Percentiles rank a stretch among this genome's conserved stretches.
Evolutionary conservation across 2,113 vertebrate genomes (phyloP).

Genomic region (Clinocottus analis): DNA sequence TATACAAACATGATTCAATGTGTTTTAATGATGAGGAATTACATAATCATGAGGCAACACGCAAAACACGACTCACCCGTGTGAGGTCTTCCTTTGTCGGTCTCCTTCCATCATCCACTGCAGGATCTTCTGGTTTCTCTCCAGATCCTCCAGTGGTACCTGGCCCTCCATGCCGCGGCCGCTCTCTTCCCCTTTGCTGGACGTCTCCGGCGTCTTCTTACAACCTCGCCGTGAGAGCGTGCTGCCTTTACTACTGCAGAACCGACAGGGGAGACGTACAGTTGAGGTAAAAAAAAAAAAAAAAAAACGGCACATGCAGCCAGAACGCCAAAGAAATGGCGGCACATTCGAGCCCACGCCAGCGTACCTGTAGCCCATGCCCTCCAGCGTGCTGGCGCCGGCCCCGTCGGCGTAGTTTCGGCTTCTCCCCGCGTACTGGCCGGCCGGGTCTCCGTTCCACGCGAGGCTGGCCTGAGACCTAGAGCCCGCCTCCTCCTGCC

Average conservation of each 20-base stretch:
- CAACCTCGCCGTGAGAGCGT: conserved; percentile 85
- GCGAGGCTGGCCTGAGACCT: conserved; percentile 70
- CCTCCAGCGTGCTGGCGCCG: conserved; percentile 80
- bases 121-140: conserved; percentile 95
- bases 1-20: background rate
- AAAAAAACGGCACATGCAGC: too few relatives aligned
- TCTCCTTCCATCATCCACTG: conserved; percentile 99
- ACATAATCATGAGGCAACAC: background rate
- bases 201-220: conserved; percentile 86
- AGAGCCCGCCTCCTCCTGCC: conserved; percentile 70
- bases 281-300: background rate
- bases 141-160: conserved; percentile 87
- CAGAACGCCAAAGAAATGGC: conserved; percentile 36
- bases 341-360: background rate
- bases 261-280: conserved; percentile 2
- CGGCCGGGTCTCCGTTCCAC: conserved; percentile 87
- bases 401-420: conserved; percentile 88
- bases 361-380: conserved; percentile 87
- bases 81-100: conserved; percentile 89
- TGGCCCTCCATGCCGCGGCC: conserved; percentile 83
- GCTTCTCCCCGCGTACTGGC: conserved; percentile 85
- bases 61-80: conserved; percentile 82
- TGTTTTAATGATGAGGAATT: background rate
- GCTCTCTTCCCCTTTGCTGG: conserved; percentile 82
- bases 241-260: conserved; percentile 88